Evolutionary conservation across 35 echinoderm and acorn worm species (phyloP).

Genomic region (Apostichopus parvimensis): DNA sequence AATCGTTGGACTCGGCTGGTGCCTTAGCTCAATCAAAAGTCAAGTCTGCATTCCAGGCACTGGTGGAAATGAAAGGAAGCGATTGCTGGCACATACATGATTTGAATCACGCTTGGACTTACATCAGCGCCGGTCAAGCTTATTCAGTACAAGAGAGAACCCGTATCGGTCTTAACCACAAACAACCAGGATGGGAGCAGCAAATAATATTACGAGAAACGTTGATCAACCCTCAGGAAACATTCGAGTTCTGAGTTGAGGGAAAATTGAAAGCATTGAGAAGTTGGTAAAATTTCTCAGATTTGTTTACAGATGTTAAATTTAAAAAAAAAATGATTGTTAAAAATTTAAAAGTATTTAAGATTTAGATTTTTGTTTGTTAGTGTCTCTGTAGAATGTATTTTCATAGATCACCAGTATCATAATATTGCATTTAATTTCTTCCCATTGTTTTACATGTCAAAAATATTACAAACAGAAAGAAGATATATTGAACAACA

Average conservation of each 20-base stretch:
- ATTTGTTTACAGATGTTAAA: too few species aligned
- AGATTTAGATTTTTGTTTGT: too few species aligned
- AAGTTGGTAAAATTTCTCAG: too few species aligned
- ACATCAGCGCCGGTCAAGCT: not conserved
- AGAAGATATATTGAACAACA: too few species aligned
- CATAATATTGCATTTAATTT: too few species aligned
- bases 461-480: too few species aligned
- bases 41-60: conserved; percentile 46
- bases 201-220: not conserved
- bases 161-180: not conserved
- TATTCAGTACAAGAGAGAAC: conserved; percentile 5
- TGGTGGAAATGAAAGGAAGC: conserved; percentile 58
- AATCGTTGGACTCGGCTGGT: not conserved
- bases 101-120: not conserved
- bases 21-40: not conserved
- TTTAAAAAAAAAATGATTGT: too few species aligned
- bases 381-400: too few species aligned
- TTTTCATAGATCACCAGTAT: too few species aligned
- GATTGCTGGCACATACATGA: conserved; percentile 67
- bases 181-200: conserved; percentile 8
- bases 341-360: too few species aligned
- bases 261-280: too few species aligned
- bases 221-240: not conserved
- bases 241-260: not conserved
- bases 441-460: too few species aligned